These are phyloP conservation scores for Lasiommata megera DNA, from an alignment of 2,888 invertebrate species.

Conservation along the genomic window DNA sequence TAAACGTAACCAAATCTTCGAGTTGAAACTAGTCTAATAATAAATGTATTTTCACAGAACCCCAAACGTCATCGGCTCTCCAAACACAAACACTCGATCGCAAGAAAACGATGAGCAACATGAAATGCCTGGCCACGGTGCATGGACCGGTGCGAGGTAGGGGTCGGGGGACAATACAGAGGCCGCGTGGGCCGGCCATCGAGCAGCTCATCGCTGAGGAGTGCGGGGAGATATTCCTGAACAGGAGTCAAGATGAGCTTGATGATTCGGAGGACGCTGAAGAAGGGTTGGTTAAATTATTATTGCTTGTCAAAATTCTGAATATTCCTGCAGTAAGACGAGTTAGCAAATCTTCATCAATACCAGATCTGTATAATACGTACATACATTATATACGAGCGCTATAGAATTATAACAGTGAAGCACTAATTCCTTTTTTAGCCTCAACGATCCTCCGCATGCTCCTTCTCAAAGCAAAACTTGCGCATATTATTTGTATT, in stretches of 20 bases:
- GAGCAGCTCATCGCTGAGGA: constrained; percentile 73
- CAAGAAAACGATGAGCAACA: constrained; percentile 50
- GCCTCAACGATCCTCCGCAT: too few species aligned
- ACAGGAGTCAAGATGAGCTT: constrained; percentile 77
- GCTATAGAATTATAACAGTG: too few species aligned
- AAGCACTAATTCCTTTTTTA: too few species aligned
- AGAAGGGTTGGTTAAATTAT: constrained; percentile 53
- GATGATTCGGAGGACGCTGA: constrained; percentile 84
- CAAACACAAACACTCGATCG: constrained; percentile 73
- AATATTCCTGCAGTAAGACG: background rate
- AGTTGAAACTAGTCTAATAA: too few species aligned
- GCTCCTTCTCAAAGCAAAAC: too few species aligned
- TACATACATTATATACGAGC: too few species aligned
- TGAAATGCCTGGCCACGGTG: constrained; percentile 70
- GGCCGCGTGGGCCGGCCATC: constrained; percentile 65
- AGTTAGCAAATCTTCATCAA: background rate
- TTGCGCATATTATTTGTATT: too few species aligned
- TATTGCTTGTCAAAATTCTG: too few species aligned
- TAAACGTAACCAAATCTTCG: too few species aligned
- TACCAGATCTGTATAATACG: too few species aligned
- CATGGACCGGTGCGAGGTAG: constrained; percentile 60
- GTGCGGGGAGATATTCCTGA: constrained; percentile 66
- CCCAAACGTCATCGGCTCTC: constrained; percentile 73
- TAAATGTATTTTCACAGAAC: constrained; percentile 49
- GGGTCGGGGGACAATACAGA: constrained; percentile 55